Base-by-base conservation (phyloP, 2,113 vertebrate species). In the Myotis lucifugus region DNA sequence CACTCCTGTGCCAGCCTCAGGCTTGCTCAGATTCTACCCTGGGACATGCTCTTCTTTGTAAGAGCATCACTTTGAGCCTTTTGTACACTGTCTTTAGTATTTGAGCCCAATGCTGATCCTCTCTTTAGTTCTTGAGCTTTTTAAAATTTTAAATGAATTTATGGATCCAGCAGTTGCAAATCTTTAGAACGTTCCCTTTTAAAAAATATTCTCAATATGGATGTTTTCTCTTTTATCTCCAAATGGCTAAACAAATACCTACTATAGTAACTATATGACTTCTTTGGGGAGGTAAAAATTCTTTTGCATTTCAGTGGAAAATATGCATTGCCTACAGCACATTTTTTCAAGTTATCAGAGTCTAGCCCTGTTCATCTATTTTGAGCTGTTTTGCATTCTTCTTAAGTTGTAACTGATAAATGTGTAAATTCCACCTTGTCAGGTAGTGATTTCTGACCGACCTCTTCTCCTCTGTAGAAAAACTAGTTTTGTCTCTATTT, bases 391-490 rank as follows among this genome's bases (percentile, higher is more conserved):
- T 88, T 10, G 29, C 25, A 59, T 23, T 48, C 23, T 85, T 74
- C 61, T 40, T 88, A 93, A 59, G 11, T 59, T 61, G 9, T 40
- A 91, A 77, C 67, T 85, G n/a, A 72, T 48, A 69, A 66, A 52
- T 56, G 50, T 14, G 5, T 54, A 95, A 85, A 92, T 91, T 72
- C 37, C 25, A 72, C 77, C 46, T 88, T 93, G 50, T 86, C 56
- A 59, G 17, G 61, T 37, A 81, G 69, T 79, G 21, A 54, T 90
- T 90, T 94, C 92, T 88, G 85, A 89, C 54, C 42, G 59, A 91
- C n/a, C 76, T 82, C 67, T 42, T 69, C 42, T 14, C 48, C 11
- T 34, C 34, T 82, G 56, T 79, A 81, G 83, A 85, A 70, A 95
- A 88, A 64, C n/a, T 2, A 59, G 32, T 40, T 67, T 93, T 77